Base-by-base conservation (phyloP, 2,888 invertebrate species). In the Luperina nickerlii region DNA sequence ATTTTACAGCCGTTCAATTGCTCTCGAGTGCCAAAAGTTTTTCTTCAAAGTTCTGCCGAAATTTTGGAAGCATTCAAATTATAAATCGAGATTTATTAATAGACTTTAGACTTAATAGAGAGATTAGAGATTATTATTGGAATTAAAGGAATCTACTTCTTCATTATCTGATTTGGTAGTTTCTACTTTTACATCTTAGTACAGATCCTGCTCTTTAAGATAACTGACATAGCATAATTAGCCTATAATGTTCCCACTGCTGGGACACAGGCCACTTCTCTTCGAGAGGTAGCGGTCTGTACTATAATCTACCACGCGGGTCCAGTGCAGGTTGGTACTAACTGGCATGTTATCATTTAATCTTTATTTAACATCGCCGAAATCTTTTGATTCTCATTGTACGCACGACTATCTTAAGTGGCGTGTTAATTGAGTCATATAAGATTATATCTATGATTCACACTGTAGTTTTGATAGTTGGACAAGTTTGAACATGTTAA, bases 371-470 rank as follows among this genome's bases (percentile, higher is more conserved):
- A 73, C 60, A 78, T 65, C 65, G n/a, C 0, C 45, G 38, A 67
- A 74, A 74, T 68, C 66, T 15, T 60, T 51, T 42, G 32, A 78
- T 65, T 65, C 32, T 38, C 57, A 83, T 71, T 78, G 20, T 71
- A 60, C 62, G n/a, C 38, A 63, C 18, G 0, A 32, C 45, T 83
- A 79, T 74, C 84, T 69, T 51, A 62, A 80, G 42, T 75, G 62
- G 13, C 32, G 20, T 75, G 60, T 80, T 74, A 75, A 84, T 69
- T 72, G 63, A 62, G 68, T 70, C 32, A 45, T 73, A 32, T 54
- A 70, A 66, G 57, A 74, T 74, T 54, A 62, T 38, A 38, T 74
- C 38, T 66, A 76, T 81, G 81, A 83, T 51, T 84, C 85, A 84
- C 20, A 38, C 65, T 32, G 4, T 74, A 48, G 32, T 72, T 67